These are phyloP conservation scores for Perodicticus potto DNA, from an alignment of 2,797 vertebrate genomes.

Conservation along the genomic window DNA sequence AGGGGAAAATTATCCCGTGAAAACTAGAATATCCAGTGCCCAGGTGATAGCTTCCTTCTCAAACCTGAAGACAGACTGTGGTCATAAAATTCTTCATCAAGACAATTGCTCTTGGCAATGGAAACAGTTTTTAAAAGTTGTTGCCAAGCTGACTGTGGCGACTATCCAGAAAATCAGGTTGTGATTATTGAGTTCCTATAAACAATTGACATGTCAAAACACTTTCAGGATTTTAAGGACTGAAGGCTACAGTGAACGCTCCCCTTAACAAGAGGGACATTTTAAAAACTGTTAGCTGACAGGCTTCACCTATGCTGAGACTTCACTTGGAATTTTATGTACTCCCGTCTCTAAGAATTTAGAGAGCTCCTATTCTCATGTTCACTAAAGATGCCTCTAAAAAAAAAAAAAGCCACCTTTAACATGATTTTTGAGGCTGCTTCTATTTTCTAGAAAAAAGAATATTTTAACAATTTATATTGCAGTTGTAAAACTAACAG, in stretches of 20 bases:
- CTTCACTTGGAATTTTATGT: neutral
- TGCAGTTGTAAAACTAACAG: neutral
- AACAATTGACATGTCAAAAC: neutral
- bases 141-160: neutral
- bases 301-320: neutral
- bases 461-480: neutral
- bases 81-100: neutral
- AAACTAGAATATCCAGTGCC: neutral
- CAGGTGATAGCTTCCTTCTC: neutral
- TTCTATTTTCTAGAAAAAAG: neutral
- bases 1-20: neutral
- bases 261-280: neutral
- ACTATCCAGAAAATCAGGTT: neutral
- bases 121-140: neutral
- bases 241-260: neutral
- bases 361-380: neutral
- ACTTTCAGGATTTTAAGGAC: neutral
- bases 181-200: neutral
- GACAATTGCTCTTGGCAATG: neutral
- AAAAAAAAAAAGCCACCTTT: neutral
- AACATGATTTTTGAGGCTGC: neutral
- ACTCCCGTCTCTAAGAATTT: neutral
- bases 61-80: neutral
- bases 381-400: neutral
- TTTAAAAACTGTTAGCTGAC: neutral